phyloP scores from a whole-genome alignment of 2,113 vertebrate species.

The Istiophorus platypterus region DNA sequence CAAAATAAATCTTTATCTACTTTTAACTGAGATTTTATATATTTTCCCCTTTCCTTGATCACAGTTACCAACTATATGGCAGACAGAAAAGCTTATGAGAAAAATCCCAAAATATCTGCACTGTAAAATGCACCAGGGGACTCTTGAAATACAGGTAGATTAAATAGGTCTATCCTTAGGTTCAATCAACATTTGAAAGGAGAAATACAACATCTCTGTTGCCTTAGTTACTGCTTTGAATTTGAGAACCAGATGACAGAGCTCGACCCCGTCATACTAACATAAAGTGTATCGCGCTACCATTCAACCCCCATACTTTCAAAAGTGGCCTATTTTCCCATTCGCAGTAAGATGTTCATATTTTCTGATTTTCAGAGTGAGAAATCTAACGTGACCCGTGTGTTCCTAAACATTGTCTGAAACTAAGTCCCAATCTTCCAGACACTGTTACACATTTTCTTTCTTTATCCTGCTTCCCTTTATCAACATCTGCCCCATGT shows the following conservation, averaged over 20 bases:
- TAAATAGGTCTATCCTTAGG: not conserved
- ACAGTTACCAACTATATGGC: conserved; percentile 2
- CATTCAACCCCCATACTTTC: conserved; percentile 4
- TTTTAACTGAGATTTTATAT: not conserved
- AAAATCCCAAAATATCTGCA: conserved; percentile 35
- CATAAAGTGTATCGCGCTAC: conserved; percentile 8
- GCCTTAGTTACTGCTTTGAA: not conserved
- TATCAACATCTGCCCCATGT: conserved; percentile 73
- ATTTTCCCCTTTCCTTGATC: not conserved
- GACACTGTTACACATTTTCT: conserved; percentile 66
- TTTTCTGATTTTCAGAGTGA: not conserved
- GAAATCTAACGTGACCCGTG: conserved; percentile 53
- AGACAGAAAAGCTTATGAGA: conserved; percentile 30
- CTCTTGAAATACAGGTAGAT: not conserved
- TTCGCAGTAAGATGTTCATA: not conserved
- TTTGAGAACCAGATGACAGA: not conserved
- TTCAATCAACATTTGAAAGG: not conserved
- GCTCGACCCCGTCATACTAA: conserved; percentile 26
- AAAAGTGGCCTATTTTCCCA: not conserved
- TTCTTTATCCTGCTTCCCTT: conserved; percentile 50
- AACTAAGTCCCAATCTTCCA: conserved; percentile 57
- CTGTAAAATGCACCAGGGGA: conserved; percentile 7
- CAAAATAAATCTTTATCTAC: not conserved
- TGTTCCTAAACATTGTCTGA: conserved; percentile 54
- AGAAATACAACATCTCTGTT: not conserved